Percentiles rank a stretch among this genome's conserved stretches.
Evolutionary conservation across 1,140 invertebrate species (phyloP).

Genomic region (Papilio glaucus): DNA sequence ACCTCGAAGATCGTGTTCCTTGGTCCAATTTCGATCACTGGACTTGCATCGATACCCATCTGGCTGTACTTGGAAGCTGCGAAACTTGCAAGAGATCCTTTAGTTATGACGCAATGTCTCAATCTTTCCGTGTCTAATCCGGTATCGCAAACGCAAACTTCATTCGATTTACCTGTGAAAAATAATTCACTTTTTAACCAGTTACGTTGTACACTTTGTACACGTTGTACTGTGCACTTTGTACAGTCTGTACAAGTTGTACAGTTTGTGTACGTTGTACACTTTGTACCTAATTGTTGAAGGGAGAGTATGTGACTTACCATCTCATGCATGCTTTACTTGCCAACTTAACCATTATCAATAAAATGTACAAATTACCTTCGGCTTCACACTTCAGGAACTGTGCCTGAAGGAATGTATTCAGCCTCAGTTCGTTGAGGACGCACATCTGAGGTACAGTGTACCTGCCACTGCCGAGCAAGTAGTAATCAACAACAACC

Average conservation of each 20-base stretch:
- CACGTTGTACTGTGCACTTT: neutral
- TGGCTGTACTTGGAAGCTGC: slow-evolving; percentile 47
- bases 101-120: slow-evolving; percentile 50
- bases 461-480: slow-evolving; percentile 56
- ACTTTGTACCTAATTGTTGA: neutral
- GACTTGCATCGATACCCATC: slow-evolving; percentile 50
- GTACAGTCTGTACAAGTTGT: neutral
- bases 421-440: slow-evolving; percentile 49
- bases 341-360: neutral
- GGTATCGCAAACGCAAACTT: slow-evolving; percentile 49
- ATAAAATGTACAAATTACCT: slow-evolving; percentile 44
- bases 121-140: slow-evolving; percentile 53
- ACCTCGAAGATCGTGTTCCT: slow-evolving; percentile 56
- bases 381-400: slow-evolving; percentile 62
- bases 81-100: slow-evolving; percentile 46
- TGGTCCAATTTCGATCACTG: slow-evolving; percentile 52
- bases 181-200: slow-evolving; percentile 9
- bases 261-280: neutral
- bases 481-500: slow-evolving; percentile 53
- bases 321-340: neutral
- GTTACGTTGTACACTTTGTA: neutral
- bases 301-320: too few relatives aligned
- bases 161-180: slow-evolving; percentile 49
- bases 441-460: slow-evolving; percentile 60
- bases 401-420: slow-evolving; percentile 57